These are phyloP conservation scores for Triops longicaudatus DNA, from an alignment of 1,140 invertebrate genomes.

Conservation along the genomic window DNA sequence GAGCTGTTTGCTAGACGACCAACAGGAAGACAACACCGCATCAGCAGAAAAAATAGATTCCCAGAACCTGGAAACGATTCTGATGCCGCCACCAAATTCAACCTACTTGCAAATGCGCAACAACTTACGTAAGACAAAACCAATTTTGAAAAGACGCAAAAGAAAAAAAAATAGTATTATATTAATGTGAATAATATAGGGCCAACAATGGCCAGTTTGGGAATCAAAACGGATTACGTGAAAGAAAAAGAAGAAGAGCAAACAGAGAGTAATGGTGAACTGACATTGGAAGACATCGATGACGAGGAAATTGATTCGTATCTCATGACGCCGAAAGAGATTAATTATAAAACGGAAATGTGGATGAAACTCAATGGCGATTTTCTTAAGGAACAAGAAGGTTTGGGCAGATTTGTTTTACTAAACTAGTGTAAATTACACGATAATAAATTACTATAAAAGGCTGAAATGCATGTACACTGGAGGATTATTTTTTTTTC, in stretches of 20 bases:
- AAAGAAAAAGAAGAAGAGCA: constrained; percentile 32
- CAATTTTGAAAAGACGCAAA: constrained; percentile 20
- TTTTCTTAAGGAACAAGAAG: constrained; percentile 71
- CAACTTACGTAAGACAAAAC: constrained; percentile 29
- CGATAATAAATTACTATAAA: no score
- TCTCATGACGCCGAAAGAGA: constrained; percentile 73
- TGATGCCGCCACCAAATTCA: constrained; percentile 35
- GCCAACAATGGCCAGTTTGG: constrained; percentile 41
- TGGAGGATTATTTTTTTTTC: background rate
- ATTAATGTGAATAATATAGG: constrained; percentile 26
- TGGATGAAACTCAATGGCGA: constrained; percentile 78
- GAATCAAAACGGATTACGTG: constrained; percentile 40
- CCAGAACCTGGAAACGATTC: constrained; percentile 31
- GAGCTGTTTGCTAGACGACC: constrained; percentile 27
- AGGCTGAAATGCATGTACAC: no score
- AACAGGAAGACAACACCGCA: constrained; percentile 3
- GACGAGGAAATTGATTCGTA: constrained; percentile 80
- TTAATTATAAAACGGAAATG: constrained; percentile 62
- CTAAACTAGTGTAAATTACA: no score
- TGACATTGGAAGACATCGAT: constrained; percentile 72
- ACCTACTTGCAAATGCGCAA: constrained; percentile 28
- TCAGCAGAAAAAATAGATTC: background rate
- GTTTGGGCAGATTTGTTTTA: constrained; percentile 41
- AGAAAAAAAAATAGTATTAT: no score
- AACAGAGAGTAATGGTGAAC: constrained; percentile 48